Evolutionary conservation across 92 coral and sea anemone genomes (phyloP).

Genomic region (Heteractis magnifica): DNA sequence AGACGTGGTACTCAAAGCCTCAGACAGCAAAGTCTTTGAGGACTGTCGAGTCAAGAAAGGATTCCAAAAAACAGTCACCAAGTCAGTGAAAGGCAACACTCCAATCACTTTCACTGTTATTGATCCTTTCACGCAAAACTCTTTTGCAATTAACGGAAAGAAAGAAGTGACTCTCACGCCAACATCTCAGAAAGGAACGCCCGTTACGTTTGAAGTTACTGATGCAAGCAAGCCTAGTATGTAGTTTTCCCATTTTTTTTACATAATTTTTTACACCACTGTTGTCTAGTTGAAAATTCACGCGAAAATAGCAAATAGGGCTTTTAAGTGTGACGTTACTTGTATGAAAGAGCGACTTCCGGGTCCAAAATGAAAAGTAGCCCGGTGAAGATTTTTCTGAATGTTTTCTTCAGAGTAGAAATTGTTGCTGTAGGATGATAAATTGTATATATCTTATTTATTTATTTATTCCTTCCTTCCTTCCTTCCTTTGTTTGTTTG

Average conservation of each 20-base stretch:
- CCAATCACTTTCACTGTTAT: constrained; percentile 62
- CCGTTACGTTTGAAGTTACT: constrained; percentile 41
- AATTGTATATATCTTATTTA: too few relatives aligned
- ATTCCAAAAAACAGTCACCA: constrained; percentile 54
- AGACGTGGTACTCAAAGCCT: constrained; percentile 53
- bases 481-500: neutral
- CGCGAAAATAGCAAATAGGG: too few relatives aligned
- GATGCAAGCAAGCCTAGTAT: constrained; percentile 36
- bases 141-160: constrained; percentile 66
- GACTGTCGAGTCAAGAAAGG: constrained; percentile 64
- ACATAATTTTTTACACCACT: too few relatives aligned
- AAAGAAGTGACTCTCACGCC: constrained; percentile 50
- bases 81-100: constrained; percentile 59
- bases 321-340: too few relatives aligned
- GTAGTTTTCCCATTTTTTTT: neutral
- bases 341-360: too few relatives aligned
- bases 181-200: constrained; percentile 46
- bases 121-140: constrained; percentile 46
- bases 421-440: too few relatives aligned
- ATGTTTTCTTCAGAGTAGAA: too few relatives aligned
- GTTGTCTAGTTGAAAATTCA: too few relatives aligned
- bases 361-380: too few relatives aligned
- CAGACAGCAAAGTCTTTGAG: constrained; percentile 58
- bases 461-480: too few relatives aligned
- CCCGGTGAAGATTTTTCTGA: too few relatives aligned